Conservation (phyloP, 2,888 invertebrate species). For the Altica lythri region DNA sequence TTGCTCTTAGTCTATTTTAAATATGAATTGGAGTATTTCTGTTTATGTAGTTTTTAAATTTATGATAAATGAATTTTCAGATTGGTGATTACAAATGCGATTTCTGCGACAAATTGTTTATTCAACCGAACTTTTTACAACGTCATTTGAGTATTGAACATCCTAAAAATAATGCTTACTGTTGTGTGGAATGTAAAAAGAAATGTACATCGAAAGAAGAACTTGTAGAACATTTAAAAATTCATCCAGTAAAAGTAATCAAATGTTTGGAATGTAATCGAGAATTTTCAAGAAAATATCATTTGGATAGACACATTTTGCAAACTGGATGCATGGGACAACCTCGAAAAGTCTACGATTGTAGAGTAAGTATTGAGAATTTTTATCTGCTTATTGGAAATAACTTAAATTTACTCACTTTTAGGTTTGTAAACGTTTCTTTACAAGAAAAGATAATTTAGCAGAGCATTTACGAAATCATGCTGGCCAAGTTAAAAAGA, state of each 20-base stretch:
- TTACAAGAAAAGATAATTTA: conserved; percentile 74
- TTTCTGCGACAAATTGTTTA: conserved; percentile 75
- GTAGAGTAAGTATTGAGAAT: conserved; percentile 57
- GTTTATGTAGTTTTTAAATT: neutral
- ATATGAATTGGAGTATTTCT: no score
- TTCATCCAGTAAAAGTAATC: conserved; percentile 67
- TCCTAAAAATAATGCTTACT: conserved; percentile 63
- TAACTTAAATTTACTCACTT: no score
- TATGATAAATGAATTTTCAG: conserved; percentile 43
- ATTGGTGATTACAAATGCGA: conserved; percentile 62
- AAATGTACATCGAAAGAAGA: conserved; percentile 67
- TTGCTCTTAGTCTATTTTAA: no score
- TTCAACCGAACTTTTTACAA: conserved; percentile 67
- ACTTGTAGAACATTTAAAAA: conserved; percentile 69
- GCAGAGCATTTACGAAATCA: conserved; percentile 73
- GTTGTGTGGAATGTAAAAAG: conserved; percentile 70
- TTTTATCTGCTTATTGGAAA: no score
- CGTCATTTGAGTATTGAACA: conserved; percentile 74
- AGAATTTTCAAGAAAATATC: conserved; percentile 76
- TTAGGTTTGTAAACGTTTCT: conserved; percentile 67
- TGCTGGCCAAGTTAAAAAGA: conserved; percentile 62
- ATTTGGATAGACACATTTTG: conserved; percentile 71
- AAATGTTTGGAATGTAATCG: conserved; percentile 71
- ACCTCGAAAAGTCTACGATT: conserved; percentile 60
- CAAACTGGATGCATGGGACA: conserved; percentile 71